Evolutionary conservation across 2,888 invertebrate genomes (phyloP).

Genomic region (Dorcus hopei): DNA sequence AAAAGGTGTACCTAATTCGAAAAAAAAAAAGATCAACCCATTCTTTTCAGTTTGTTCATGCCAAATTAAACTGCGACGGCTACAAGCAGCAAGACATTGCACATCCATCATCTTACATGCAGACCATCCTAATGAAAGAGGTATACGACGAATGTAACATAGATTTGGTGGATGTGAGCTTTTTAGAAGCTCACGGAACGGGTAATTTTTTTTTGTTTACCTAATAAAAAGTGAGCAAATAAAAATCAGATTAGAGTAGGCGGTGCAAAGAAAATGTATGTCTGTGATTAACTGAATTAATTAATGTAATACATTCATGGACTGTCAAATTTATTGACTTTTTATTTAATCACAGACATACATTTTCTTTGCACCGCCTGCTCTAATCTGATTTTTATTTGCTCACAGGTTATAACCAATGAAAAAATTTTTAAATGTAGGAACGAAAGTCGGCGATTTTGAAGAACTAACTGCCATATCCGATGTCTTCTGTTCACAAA

Average conservation of each 20-base stretch:
- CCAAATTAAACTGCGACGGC: constrained; percentile 45
- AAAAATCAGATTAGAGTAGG: no score
- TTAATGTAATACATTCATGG: no score
- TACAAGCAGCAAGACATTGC: constrained; percentile 46
- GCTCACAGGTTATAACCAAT: no score
- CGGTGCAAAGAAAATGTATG: no score
- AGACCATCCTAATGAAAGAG: constrained; percentile 59
- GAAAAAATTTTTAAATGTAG: constrained; percentile 36
- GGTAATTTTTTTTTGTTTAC: constrained; percentile 38
- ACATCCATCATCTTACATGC: constrained; percentile 51
- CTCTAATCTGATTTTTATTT: no score
- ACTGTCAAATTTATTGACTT: no score
- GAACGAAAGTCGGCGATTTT: constrained; percentile 83
- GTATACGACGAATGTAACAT: constrained; percentile 69
- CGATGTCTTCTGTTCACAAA: constrained; percentile 69
- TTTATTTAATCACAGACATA: no score
- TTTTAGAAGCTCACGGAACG: constrained; percentile 69
- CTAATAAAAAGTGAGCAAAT: no score
- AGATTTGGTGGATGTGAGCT: constrained; percentile 67
- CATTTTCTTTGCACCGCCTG: no score
- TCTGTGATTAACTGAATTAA: no score
- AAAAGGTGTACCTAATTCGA: no score
- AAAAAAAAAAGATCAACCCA: neutral
- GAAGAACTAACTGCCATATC: constrained; percentile 85
- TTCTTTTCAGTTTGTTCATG: constrained; percentile 30